Conservation (phyloP, 2,888 invertebrate genomes). For the Ochropleura leucogaster region DNA sequence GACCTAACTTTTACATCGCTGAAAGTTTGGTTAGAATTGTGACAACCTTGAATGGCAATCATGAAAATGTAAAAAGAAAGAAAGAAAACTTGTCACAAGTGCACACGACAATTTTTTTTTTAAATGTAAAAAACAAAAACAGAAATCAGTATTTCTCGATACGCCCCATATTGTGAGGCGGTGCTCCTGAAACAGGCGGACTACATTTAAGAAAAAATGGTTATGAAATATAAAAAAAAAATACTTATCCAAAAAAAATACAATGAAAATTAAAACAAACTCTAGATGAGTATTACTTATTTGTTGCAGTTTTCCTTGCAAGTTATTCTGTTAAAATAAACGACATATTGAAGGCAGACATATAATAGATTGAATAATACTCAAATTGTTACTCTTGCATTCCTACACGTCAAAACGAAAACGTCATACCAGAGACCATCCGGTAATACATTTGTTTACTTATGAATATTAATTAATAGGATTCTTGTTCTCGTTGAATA, state of each 20-base stretch:
- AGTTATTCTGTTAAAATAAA: neutral
- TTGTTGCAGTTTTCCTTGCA: neutral
- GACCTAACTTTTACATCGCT: neutral
- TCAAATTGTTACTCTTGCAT: neutral
- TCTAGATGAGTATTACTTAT: neutral
- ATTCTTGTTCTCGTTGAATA: slow-evolving; percentile 18
- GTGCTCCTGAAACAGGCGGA: too few species aligned
- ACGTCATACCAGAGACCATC: neutral
- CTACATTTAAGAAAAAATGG: too few species aligned
- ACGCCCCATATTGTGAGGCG: too few species aligned
- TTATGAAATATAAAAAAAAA: too few species aligned
- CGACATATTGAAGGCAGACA: neutral
- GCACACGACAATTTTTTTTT: too few species aligned
- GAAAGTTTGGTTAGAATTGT: neutral
- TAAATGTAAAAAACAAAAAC: too few species aligned
- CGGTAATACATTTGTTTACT: slow-evolving; percentile 3
- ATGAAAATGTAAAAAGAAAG: neutral
- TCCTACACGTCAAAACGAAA: slow-evolving; percentile 18
- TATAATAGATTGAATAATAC: neutral
- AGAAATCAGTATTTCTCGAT: too few species aligned
- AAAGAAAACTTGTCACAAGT: neutral
- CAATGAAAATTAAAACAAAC: too few species aligned
- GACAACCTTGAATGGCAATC: neutral
- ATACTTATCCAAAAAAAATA: too few species aligned
- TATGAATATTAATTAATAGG: slow-evolving; percentile 21